Conservation (phyloP, 2,113 vertebrate species). For the Polyodon spathula region DNA sequence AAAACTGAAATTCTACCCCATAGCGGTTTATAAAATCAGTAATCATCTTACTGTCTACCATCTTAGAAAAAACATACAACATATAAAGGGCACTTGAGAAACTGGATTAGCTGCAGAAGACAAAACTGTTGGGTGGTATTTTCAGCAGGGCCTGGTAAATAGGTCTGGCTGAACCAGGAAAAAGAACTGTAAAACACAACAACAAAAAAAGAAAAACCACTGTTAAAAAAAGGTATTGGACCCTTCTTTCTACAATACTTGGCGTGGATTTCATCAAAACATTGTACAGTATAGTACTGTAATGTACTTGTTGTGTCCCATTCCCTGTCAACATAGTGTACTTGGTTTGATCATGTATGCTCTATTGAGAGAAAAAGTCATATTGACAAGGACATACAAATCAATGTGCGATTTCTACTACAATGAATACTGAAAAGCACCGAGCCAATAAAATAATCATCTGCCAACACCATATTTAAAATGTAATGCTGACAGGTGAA, state of each 20-base stretch:
- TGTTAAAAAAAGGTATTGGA: slow-evolving; percentile 96
- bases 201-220: slow-evolving; percentile 99
- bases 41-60: slow-evolving; percentile 51
- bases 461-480: slow-evolving; percentile 6
- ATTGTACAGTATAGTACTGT: slow-evolving; percentile 26
- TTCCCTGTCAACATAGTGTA: slow-evolving; percentile 29
- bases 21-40: slow-evolving; percentile 48
- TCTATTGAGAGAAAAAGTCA: background rate
- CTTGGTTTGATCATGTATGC: slow-evolving; percentile 13
- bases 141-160: slow-evolving; percentile 99
- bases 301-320: slow-evolving; percentile 5
- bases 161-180: slow-evolving; percentile 99
- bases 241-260: slow-evolving; percentile 79
- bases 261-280: slow-evolving; percentile 47
- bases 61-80: slow-evolving; percentile 83
- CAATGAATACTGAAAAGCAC: slow-evolving; percentile 10
- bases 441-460: slow-evolving; percentile 5
- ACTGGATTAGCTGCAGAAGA: slow-evolving; percentile 99
- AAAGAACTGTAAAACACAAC: slow-evolving; percentile 99
- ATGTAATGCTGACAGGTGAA: slow-evolving; percentile 9
- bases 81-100: slow-evolving; percentile 97
- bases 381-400: slow-evolving; percentile 5
- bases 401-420: slow-evolving; percentile 9
- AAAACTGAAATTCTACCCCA: slow-evolving; percentile 43
- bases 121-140: slow-evolving; percentile 99